Base-by-base conservation (phyloP, 2,888 invertebrate genomes). In the Crematogaster levior region DNA sequence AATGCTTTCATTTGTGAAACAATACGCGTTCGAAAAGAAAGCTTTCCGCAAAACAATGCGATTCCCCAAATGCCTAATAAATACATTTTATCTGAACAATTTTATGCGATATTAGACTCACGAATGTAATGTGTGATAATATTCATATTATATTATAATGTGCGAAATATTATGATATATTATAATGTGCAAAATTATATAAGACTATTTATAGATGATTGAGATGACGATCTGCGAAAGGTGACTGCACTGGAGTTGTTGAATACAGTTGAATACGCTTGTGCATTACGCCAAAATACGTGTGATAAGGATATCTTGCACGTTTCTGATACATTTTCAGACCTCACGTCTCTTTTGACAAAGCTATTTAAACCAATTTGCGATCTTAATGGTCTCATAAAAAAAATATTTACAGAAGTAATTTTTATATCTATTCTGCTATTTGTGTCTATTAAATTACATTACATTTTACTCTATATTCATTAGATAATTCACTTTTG, bases 51-150 rank as follows among this genome's bases (percentile, higher is more conserved):
- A 77, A 56, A 53, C n/a, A 56, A 51, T 30, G 21, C 30, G 18
- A 72, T 27, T 53, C 15, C 7, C 15, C 18, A 53, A 70, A 70
- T 56, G 56, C 30, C 21, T 70, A 56, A 77, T 63, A 24, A 70
- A 56, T 70, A 56, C 34, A 43, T 75, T 75, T 77, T 53, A 30
- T 68, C 37, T 43, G 30, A 56, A 77, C 21, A 56, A 21, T 72
- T 70, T 72, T 43, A 56, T 43, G 77, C 77, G 48, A 73, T 79
- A 34, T 56, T 56, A 34, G 24, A 56, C 56, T 53, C 40, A 15
- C 12, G 1, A 72, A 72, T 43, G 30, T 70, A 21, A 72, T 9
- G 15, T 34, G 18, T 56, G 43, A 53, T 40, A 37, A 27, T n/a
- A n/a, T n/a, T 46, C 7, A 56, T 18, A 6, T 34, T 56, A 61